A percentile compares a stretch with the other conserved stretches of the same genome.
These are phyloP conservation scores for Circaetus cinerascens DNA, from an alignment of 2,113 vertebrate species.

Conservation along the genomic window DNA sequence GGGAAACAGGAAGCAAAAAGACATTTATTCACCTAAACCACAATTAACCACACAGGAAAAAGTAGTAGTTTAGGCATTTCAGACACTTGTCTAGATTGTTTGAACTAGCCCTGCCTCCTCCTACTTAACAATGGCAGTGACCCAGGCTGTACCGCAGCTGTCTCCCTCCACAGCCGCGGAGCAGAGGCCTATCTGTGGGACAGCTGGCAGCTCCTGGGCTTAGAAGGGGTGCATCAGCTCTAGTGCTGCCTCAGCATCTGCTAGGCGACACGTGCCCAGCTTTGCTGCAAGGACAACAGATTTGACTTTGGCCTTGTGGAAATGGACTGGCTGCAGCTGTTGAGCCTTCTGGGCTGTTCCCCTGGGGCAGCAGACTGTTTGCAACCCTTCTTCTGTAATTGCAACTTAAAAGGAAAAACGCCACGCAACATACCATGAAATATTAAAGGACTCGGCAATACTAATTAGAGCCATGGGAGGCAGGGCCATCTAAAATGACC, in stretches of 20 bases:
- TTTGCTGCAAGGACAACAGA: background rate
- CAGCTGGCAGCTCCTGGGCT: background rate
- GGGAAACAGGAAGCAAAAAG: background rate
- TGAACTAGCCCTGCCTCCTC: background rate
- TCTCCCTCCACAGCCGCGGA: background rate
- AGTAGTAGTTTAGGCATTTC: background rate
- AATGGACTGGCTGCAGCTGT: background rate
- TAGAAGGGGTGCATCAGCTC: background rate
- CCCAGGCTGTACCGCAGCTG: accelerated
- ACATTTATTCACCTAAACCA: background rate
- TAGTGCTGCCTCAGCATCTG: background rate
- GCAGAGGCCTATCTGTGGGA: background rate
- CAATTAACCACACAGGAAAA: background rate
- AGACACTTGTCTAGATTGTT: background rate
- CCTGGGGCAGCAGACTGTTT: background rate
- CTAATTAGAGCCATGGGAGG: background rate
- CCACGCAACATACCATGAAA: background rate
- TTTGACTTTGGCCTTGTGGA: background rate
- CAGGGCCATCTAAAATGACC: background rate
- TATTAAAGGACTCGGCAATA: background rate
- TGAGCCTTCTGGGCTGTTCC: background rate
- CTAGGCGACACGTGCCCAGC: background rate
- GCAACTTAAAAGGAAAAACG: background rate
- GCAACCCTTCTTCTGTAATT: background rate
- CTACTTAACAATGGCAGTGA: accelerated